These are phyloP conservation scores for Leptinotarsa juncta DNA, from an alignment of 2,888 invertebrate genomes.

Conservation along the genomic window DNA sequence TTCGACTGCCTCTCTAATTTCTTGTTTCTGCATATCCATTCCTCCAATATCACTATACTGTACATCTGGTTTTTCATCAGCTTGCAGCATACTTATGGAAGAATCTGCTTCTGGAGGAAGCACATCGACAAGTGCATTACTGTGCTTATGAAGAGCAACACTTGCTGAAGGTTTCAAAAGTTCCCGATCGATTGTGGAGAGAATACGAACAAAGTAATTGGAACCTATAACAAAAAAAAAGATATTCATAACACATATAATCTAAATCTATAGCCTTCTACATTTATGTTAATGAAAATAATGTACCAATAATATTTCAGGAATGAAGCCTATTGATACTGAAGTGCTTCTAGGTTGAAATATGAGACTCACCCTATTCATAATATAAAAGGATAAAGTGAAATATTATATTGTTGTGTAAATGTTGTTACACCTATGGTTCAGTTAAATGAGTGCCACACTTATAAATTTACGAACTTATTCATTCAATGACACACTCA, in stretches of 20 bases:
- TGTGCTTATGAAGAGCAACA: conserved; percentile 98
- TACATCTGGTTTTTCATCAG: conserved; percentile 98
- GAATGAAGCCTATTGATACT: too few relatives aligned
- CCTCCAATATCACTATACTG: conserved; percentile 98
- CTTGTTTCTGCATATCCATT: conserved; percentile 99
- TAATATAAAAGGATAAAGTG: too few relatives aligned
- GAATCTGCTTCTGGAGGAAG: conserved; percentile 99
- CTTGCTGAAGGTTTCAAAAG: conserved; percentile 97
- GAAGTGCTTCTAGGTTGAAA: too few relatives aligned
- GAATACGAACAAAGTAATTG: conserved; percentile 98
- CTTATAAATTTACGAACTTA: too few relatives aligned
- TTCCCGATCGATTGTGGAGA: conserved; percentile 98
- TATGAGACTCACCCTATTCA: too few relatives aligned
- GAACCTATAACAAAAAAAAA: conserved; percentile 73
- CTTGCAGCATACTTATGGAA: conserved; percentile 96
- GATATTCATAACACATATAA: too few relatives aligned
- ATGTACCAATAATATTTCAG: not conserved
- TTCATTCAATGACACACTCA: too few relatives aligned
- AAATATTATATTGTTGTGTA: too few relatives aligned
- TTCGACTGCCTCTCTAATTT: conserved; percentile 98
- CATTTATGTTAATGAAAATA: too few relatives aligned
- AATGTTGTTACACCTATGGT: too few relatives aligned
- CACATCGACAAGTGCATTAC: conserved; percentile 99
- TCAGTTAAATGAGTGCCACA: too few relatives aligned
- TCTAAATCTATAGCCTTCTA: too few relatives aligned